Evolutionary conservation across 2,888 invertebrate genomes (phyloP).

Genomic region (Morpho deidamia): DNA sequence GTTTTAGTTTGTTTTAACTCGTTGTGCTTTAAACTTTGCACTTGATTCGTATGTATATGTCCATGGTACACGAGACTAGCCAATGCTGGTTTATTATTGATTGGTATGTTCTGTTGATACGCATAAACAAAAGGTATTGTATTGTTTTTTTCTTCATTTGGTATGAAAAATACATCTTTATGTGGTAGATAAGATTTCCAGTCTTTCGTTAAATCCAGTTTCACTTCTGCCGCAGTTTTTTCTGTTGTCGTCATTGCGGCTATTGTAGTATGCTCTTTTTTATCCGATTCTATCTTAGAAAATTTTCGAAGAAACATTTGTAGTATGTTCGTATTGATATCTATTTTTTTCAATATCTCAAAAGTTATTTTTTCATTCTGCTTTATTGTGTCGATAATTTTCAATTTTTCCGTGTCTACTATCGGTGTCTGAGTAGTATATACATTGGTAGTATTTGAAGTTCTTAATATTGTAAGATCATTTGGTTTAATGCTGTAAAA

Average conservation of each 20-base stretch:
- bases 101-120: slow-evolving; percentile 18
- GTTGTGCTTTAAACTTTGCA: slow-evolving; percentile 9
- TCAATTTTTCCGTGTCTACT: slow-evolving; percentile 3
- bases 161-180: not conserved
- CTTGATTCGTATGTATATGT: slow-evolving; percentile 19
- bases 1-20: slow-evolving; percentile 3
- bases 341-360: slow-evolving; percentile 53
- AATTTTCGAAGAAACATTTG: slow-evolving; percentile 48
- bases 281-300: slow-evolving; percentile 23
- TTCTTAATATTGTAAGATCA: not conserved
- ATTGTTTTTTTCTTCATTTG: slow-evolving; percentile 15
- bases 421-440: not conserved
- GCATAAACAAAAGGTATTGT: slow-evolving; percentile 26
- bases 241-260: not conserved
- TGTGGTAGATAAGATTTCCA: slow-evolving; percentile 2
- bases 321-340: slow-evolving; percentile 51
- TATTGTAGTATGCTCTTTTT: not conserved
- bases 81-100: slow-evolving; percentile 3
- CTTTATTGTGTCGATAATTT: slow-evolving; percentile 29
- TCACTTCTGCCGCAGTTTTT: slow-evolving; percentile 1
- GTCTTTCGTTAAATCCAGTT: slow-evolving; percentile 4
- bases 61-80: slow-evolving; percentile 23
- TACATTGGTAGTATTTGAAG: not conserved
- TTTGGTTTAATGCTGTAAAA: not conserved
- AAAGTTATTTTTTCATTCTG: slow-evolving; percentile 50